A percentile compares a stretch with the other conserved stretches of the same genome.
phyloP scores from a whole-genome alignment of 2,113 vertebrate genomes.

The Zosterops lateralis region DNA sequence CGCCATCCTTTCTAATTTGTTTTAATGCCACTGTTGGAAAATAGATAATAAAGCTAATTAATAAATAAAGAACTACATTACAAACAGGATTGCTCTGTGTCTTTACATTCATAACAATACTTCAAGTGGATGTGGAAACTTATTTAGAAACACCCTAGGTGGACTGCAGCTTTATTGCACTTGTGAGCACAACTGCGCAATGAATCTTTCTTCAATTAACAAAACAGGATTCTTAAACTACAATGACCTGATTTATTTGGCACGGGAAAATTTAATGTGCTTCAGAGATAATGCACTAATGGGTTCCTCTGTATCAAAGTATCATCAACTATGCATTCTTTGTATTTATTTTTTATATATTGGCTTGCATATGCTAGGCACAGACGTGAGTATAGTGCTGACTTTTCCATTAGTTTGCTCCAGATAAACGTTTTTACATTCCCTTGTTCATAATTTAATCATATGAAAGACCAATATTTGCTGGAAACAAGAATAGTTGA shows the following conservation, averaged over 20 bases:
- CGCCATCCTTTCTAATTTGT: neutral
- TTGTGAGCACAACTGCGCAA: neutral
- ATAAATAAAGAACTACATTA: neutral
- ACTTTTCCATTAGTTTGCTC: neutral
- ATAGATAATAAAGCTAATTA: neutral
- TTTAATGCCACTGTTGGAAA: neutral
- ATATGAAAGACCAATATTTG: neutral
- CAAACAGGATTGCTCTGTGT: neutral
- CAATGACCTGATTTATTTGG: neutral
- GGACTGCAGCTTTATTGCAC: neutral
- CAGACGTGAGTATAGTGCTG: neutral
- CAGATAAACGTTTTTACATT: neutral
- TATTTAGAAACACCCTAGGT: neutral
- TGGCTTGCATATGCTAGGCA: neutral
- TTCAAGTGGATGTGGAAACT: neutral
- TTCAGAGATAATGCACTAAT: neutral
- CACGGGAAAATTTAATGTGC: neutral
- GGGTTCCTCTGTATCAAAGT: neutral
- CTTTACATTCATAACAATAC: neutral
- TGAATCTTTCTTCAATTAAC: conserved; percentile 31
- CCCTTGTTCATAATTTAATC: neutral
- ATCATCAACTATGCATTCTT: neutral
- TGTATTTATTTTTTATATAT: neutral
- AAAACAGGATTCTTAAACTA: neutral
- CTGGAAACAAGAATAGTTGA: neutral